Percentiles rank a stretch among this genome's conserved stretches.
phyloP scores from a whole-genome alignment of 2,888 invertebrate genomes.

The Galerucella calmariensis region DNA sequence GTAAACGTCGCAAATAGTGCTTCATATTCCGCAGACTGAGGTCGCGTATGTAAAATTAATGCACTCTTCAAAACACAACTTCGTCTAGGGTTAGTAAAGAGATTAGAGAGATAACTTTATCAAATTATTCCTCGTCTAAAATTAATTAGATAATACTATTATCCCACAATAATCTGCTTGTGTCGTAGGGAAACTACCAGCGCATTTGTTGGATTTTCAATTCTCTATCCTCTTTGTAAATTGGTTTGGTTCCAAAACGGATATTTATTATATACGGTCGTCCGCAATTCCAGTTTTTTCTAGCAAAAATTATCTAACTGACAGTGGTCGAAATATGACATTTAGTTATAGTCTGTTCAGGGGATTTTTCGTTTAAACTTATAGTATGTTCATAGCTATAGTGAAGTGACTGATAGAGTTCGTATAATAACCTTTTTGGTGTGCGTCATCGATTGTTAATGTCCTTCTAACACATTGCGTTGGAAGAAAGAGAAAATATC shows the following conservation, averaged over 20 bases:
- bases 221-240: neutral
- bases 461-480: no score
- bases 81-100: neutral
- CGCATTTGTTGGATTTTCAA: neutral
- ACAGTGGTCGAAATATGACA: neutral
- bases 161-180: slow-evolving; percentile 13
- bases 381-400: no score
- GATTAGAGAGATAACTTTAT: slow-evolving; percentile 16
- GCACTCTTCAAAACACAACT: slow-evolving; percentile 5
- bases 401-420: no score
- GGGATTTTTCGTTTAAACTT: neutral
- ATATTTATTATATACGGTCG: neutral
- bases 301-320: neutral
- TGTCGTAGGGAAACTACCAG: slow-evolving; percentile 8
- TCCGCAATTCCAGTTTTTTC: neutral
- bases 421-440: no score
- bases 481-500: no score
- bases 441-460: no score
- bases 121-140: slow-evolving; percentile 7
- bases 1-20: neutral
- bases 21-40: neutral
- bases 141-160: slow-evolving; percentile 15
- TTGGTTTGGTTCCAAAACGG: neutral
- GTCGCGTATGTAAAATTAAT: neutral
- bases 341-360: neutral